Evolutionary conservation across 2,113 vertebrate species (phyloP).

Genomic region (Mustelus asterias): DNA sequence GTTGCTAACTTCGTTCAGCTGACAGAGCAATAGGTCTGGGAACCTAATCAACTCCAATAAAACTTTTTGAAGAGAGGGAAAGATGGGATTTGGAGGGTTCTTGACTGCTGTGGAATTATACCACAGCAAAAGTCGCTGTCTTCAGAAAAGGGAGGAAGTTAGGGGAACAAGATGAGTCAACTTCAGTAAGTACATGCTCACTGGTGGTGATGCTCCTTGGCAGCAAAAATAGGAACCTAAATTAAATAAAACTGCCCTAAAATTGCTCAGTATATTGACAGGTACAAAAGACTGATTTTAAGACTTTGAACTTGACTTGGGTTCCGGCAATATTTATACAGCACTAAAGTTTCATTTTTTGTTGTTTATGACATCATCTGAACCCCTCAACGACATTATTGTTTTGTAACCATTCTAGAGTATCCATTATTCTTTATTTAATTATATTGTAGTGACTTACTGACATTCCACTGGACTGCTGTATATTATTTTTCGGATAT

Average conservation of each 20-base stretch:
- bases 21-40: neutral
- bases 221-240: neutral
- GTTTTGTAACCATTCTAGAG: neutral
- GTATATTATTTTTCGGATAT: constrained; percentile 21
- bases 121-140: neutral
- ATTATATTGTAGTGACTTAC: constrained; percentile 10
- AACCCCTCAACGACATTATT: neutral
- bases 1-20: neutral
- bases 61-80: neutral
- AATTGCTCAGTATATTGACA: neutral
- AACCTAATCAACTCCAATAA: neutral
- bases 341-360: constrained; percentile 3
- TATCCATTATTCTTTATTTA: constrained; percentile 29
- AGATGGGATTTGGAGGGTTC: neutral
- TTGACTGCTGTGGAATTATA: neutral
- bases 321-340: constrained; percentile 12
- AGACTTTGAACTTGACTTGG: neutral
- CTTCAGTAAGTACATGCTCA: neutral
- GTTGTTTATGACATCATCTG: neutral
- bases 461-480: neutral
- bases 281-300: neutral
- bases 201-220: neutral
- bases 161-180: neutral
- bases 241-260: neutral
- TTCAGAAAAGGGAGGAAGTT: neutral